Percentiles rank a stretch among this genome's conserved stretches.
Evolutionary conservation across 92 coral and sea anemone species (phyloP).

Genomic region (Ricordea florida): DNA sequence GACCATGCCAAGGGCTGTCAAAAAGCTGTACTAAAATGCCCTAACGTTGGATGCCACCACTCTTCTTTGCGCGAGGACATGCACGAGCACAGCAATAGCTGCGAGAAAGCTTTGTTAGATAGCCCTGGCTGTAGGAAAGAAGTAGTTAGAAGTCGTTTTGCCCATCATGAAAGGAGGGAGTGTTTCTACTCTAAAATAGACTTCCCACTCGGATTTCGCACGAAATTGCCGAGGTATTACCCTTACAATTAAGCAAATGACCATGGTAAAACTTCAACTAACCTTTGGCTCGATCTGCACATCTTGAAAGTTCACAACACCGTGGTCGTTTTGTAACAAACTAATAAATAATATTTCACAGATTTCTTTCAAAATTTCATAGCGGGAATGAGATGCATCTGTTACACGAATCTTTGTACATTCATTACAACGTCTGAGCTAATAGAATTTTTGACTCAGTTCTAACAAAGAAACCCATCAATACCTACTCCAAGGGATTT

Average conservation of each 20-base stretch:
- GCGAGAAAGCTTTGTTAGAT: background rate
- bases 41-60: background rate
- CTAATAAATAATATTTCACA: background rate
- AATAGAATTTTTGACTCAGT: too few relatives aligned
- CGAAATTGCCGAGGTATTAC: background rate
- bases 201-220: constrained; percentile 3
- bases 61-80: background rate
- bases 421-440: too few relatives aligned
- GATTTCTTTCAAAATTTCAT: background rate
- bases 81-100: constrained; percentile 1
- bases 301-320: too few relatives aligned
- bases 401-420: too few relatives aligned
- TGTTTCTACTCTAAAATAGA: constrained; percentile 5
- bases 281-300: too few relatives aligned
- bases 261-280: too few relatives aligned
- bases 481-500: background rate
- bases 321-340: background rate
- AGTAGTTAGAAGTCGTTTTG: background rate
- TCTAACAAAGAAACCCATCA: background rate
- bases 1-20: background rate
- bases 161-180: background rate
- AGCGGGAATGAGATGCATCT: too few relatives aligned
- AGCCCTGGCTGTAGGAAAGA: background rate
- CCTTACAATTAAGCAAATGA: too few relatives aligned
- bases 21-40: too few relatives aligned